Conservation (phyloP, 2,113 vertebrate genomes). For the Phyllostomus discolor region DNA sequence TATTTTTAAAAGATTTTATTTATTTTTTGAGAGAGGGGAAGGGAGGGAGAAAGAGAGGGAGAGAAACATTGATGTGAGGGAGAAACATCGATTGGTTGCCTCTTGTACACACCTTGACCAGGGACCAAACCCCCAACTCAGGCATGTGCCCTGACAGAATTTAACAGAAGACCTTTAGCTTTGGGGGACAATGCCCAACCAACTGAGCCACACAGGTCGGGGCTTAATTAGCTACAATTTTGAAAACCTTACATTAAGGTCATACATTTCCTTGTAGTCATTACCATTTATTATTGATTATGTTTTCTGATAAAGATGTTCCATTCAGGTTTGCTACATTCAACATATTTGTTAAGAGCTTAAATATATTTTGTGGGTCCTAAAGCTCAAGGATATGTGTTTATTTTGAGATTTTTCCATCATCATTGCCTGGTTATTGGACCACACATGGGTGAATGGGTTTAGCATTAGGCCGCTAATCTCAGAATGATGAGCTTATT, state of each 20-base stretch:
- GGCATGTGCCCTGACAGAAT: no score
- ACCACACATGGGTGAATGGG: neutral
- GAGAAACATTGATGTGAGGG: no score
- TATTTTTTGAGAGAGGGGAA: no score
- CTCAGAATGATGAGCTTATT: neutral
- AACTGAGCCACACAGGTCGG: no score
- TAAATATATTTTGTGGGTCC: neutral
- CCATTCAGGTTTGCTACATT: neutral
- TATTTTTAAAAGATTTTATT: no score
- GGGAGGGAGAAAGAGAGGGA: no score
- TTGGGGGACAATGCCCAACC: no score
- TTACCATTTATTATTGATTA: neutral
- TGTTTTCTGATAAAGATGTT: slow-evolving; percentile 7
- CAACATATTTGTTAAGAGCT: neutral
- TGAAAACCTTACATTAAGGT: neutral
- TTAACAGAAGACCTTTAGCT: no score
- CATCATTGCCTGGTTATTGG: neutral
- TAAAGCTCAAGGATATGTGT: neutral
- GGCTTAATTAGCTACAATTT: neutral
- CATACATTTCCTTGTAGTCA: neutral
- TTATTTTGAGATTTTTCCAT: neutral
- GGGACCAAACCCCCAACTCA: no score
- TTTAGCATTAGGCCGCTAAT: neutral
- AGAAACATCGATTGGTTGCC: neutral
- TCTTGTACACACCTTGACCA: neutral